A percentile compares a stretch with the other conserved stretches of the same genome.
phyloP scores from a whole-genome alignment of 2,797 vertebrate species.

The Clamator glandarius region DNA sequence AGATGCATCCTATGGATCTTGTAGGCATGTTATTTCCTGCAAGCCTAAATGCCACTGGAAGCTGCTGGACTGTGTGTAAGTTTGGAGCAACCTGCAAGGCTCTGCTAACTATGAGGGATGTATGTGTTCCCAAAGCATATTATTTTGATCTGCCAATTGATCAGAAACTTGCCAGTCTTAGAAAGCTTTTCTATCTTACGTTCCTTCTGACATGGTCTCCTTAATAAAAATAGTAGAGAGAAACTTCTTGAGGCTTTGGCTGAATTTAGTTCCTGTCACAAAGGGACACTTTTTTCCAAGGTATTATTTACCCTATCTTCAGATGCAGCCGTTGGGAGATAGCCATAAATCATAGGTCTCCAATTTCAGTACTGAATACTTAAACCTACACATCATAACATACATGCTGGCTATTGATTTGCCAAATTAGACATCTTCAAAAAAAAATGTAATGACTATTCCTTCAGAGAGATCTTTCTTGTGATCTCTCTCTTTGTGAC shows the following conservation, averaged over 20 bases:
- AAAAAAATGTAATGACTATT: not conserved
- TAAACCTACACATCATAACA: not conserved
- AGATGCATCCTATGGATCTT: not conserved
- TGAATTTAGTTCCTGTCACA: slow-evolving; percentile 1
- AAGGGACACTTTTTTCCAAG: not conserved
- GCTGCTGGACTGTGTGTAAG: not conserved
- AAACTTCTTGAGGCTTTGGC: not conserved
- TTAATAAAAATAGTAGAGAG: slow-evolving; percentile 16
- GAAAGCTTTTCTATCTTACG: not conserved
- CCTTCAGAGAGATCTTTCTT: not conserved
- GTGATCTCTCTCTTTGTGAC: not conserved
- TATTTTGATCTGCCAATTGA: slow-evolving; percentile 4
- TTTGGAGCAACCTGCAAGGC: not conserved
- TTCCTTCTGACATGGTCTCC: not conserved
- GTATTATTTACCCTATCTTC: slow-evolving; percentile 17
- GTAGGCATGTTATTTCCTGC: not conserved
- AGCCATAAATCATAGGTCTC: not conserved
- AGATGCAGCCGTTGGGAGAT: not conserved
- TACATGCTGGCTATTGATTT: not conserved
- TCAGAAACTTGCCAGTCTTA: not conserved
- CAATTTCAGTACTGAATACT: not conserved
- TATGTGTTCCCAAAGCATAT: not conserved
- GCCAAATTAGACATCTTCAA: not conserved
- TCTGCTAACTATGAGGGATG: not conserved
- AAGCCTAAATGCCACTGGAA: not conserved